A percentile compares a stretch with the other conserved stretches of the same genome.
Conservation (phyloP, 1,140 invertebrate species). For the Portunus trituberculatus region DNA sequence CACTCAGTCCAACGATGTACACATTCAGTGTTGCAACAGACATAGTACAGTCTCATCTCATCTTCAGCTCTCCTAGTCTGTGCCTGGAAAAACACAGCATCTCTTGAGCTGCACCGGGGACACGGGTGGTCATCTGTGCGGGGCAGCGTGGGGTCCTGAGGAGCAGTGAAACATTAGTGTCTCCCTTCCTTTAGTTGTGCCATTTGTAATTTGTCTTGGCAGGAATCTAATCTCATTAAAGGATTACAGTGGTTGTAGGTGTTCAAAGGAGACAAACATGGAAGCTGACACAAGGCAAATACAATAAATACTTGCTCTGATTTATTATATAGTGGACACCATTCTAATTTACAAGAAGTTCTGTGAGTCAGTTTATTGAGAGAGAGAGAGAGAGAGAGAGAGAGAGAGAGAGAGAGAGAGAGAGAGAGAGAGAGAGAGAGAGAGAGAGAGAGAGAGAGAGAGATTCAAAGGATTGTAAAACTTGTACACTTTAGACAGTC, state of each 20-base stretch:
- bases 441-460: background rate
- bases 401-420: no score
- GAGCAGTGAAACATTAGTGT: slow-evolving; percentile 80
- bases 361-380: background rate
- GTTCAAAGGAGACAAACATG: no score
- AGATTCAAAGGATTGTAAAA: background rate
- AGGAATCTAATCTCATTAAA: no score
- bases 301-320: no score
- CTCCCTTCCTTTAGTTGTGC: background rate
- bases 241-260: no score
- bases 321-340: no score
- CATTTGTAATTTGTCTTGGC: no score
- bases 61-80: slow-evolving; percentile 98
- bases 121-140: slow-evolving; percentile 99
- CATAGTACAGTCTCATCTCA: slow-evolving; percentile 99
- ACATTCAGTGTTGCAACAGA: slow-evolving; percentile 96
- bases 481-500: background rate
- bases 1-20: slow-evolving; percentile 98
- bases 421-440: background rate
- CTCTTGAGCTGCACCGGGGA: slow-evolving; percentile 95
- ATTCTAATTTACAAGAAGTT: no score
- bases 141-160: slow-evolving; percentile 96
- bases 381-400: background rate
- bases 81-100: slow-evolving; percentile 96
- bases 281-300: no score